Evolutionary conservation across 2,113 vertebrate species (phyloP).

Genomic region (Fregetta grallaria): DNA sequence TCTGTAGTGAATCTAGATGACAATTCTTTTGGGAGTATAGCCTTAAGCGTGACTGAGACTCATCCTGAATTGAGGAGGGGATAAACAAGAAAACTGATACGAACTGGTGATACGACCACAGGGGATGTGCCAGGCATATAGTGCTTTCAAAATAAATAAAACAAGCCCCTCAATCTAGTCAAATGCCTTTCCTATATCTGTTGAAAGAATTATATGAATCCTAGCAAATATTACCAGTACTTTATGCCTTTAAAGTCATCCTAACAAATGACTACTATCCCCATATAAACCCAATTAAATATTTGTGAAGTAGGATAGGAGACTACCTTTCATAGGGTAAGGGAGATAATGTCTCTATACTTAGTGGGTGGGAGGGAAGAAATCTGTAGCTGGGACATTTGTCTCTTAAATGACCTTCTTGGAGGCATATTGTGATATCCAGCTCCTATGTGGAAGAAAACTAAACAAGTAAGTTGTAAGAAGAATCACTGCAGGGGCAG

Average conservation of each 20-base stretch:
- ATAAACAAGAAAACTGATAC: background rate
- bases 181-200: background rate
- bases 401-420: background rate
- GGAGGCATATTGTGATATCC: background rate
- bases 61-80: background rate
- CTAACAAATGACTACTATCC: background rate
- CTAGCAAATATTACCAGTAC: background rate
- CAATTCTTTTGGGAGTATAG: background rate
- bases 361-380: background rate
- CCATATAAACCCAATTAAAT: background rate
- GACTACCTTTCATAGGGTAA: background rate
- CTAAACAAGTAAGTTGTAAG: background rate
- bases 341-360: background rate
- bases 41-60: background rate
- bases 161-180: background rate
- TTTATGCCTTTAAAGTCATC: background rate
- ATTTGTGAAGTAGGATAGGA: background rate
- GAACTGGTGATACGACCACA: background rate
- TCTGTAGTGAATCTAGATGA: background rate
- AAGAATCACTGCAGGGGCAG: background rate
- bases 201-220: background rate
- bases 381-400: background rate
- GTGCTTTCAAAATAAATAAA: background rate
- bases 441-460: background rate
- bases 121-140: background rate